A percentile compares a stretch with the other conserved stretches of the same genome.
Conservation (phyloP, 2,888 invertebrate species). For the Pyrrhosoma nymphula region DNA sequence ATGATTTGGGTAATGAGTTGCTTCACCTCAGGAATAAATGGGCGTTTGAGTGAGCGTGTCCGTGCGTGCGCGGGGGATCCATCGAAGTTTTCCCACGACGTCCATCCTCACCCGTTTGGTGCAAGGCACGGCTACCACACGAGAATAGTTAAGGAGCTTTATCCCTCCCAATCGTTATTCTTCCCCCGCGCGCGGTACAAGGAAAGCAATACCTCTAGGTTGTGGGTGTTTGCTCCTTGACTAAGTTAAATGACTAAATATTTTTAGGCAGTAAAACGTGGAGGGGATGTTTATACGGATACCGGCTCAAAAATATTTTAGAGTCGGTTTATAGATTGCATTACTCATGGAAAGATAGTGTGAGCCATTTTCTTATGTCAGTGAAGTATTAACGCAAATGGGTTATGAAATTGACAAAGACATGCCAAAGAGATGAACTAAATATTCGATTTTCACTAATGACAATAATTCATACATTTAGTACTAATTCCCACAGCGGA, state of each 20-base stretch:
- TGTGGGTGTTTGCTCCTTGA: neutral
- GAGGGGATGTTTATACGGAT: too few species aligned
- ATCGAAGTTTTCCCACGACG: constrained; percentile 33
- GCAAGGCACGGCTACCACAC: constrained; percentile 53
- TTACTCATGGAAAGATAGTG: too few species aligned
- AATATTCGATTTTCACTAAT: too few species aligned
- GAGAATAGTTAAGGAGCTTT: neutral
- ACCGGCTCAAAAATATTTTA: too few species aligned
- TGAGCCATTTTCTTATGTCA: too few species aligned
- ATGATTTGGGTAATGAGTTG: neutral
- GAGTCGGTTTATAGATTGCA: too few species aligned
- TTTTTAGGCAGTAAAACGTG: neutral
- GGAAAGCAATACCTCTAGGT: neutral
- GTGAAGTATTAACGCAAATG: too few species aligned
- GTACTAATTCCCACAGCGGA: too few species aligned
- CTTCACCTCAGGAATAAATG: too few species aligned
- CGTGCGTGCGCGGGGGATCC: neutral
- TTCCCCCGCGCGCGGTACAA: neutral
- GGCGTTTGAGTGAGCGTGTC: neutral
- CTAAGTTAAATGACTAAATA: neutral
- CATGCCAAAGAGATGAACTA: too few species aligned
- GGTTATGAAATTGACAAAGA: too few species aligned
- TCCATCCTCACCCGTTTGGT: constrained; percentile 15
- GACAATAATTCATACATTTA: too few species aligned
- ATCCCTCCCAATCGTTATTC: constrained; percentile 24